Evolutionary conservation across 2,888 invertebrate species (phyloP).

Genomic region (Rambutsinella grinnellia): DNA sequence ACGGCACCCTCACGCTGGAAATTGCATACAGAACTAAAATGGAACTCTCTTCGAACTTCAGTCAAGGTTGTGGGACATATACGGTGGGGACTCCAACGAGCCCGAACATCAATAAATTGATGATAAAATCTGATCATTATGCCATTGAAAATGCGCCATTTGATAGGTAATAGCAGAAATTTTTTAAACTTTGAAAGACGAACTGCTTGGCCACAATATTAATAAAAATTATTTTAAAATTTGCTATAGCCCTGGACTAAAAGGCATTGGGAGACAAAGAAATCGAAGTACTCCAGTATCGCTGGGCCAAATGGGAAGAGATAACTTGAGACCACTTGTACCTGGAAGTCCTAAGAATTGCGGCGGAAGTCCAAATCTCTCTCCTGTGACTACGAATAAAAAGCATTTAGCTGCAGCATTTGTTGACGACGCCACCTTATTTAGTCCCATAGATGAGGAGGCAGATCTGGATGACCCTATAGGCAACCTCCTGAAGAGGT

Average conservation of each 20-base stretch:
- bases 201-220: background rate
- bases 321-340: conserved; percentile 45
- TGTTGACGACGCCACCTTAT: conserved; percentile 44
- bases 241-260: conserved; percentile 26
- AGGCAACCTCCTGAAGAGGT: conserved; percentile 36
- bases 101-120: conserved; percentile 76
- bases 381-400: conserved; percentile 47
- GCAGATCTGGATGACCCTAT: conserved; percentile 47
- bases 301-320: conserved; percentile 36
- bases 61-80: conserved; percentile 68
- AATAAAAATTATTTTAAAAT: conserved; percentile 1
- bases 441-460: conserved; percentile 48
- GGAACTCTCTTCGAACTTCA: conserved; percentile 83
- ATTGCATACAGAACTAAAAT: conserved; percentile 92
- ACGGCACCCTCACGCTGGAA: conserved; percentile 85
- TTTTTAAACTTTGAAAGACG: too few relatives aligned
- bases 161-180: conserved; percentile 28
- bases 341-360: conserved; percentile 42
- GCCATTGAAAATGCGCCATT: conserved; percentile 46
- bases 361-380: conserved; percentile 37
- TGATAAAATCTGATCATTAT: conserved; percentile 92
- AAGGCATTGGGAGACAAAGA: conserved; percentile 37
- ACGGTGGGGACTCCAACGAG: conserved; percentile 67
- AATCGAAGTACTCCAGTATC: conserved; percentile 49
- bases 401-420: conserved; percentile 50